Percentiles rank a stretch among this genome's conserved stretches.
Conservation (phyloP, 2,888 invertebrate genomes). For the Euphydryas editha region DNA sequence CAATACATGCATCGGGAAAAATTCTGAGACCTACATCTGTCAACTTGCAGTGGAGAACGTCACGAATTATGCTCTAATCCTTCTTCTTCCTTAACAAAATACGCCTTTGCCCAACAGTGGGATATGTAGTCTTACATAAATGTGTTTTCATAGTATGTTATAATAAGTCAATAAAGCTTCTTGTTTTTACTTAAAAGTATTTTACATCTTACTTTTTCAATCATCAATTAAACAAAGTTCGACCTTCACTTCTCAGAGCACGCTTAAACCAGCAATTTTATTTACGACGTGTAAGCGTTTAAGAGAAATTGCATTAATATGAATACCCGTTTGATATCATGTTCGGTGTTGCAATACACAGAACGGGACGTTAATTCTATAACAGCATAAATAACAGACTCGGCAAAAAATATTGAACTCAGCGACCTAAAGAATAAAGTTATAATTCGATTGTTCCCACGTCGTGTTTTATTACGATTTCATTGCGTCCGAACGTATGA, state of each 20-base stretch:
- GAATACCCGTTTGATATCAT: conserved; percentile 82
- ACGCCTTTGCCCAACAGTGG: no score
- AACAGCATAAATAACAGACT: conserved; percentile 54
- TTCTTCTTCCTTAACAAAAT: no score
- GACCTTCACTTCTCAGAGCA: conserved; percentile 62
- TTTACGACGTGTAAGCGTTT: conserved; percentile 83
- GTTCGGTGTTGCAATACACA: conserved; percentile 81
- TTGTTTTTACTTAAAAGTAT: neutral
- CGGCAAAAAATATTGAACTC: conserved; percentile 53
- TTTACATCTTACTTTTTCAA: conserved; percentile 50
- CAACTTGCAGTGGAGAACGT: no score
- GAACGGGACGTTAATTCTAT: conserved; percentile 53
- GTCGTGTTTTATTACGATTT: conserved; percentile 55
- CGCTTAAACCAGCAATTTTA: conserved; percentile 78
- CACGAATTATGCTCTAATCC: no score
- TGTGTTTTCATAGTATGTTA: no score
- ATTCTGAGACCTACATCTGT: no score
- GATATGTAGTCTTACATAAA: no score
- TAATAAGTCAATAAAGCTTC: no score
- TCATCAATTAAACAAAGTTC: conserved; percentile 70
- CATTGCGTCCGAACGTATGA: conserved; percentile 70
- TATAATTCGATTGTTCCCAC: conserved; percentile 55
- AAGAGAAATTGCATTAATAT: conserved; percentile 84
- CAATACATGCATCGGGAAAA: no score
- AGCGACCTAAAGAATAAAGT: conserved; percentile 54